These are phyloP conservation scores for Paracanthobrama guichenoti DNA, from an alignment of 2,113 vertebrate genomes.

Conservation along the genomic window DNA sequence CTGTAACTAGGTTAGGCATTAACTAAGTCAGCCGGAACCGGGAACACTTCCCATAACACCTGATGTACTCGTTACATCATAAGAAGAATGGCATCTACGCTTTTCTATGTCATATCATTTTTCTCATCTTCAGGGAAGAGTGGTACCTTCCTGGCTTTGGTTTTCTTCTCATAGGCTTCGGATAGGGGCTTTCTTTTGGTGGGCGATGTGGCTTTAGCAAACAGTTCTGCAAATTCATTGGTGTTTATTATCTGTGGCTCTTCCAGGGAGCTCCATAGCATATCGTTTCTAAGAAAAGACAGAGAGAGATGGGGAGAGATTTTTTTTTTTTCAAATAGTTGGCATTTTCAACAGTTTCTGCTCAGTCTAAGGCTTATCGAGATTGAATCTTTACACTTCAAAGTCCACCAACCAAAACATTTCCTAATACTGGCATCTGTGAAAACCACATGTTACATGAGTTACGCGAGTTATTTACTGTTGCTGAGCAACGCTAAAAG, in stretches of 20 bases:
- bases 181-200: slow-evolving; percentile 90
- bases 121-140: neutral
- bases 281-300: slow-evolving; percentile 65
- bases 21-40: no score
- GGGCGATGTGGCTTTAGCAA: slow-evolving; percentile 86
- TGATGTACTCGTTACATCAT: no score
- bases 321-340: neutral
- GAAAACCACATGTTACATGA: slow-evolving; percentile 24
- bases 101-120: slow-evolving; percentile 49
- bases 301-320: slow-evolving; percentile 36
- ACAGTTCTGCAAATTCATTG: slow-evolving; percentile 91
- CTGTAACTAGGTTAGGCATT: no score
- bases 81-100: no score
- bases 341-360: neutral
- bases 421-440: slow-evolving; percentile 20
- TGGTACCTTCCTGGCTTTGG: slow-evolving; percentile 85
- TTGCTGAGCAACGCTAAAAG: slow-evolving; percentile 41
- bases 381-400: slow-evolving; percentile 37
- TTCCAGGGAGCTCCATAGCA: slow-evolving; percentile 87
- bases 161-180: slow-evolving; percentile 87
- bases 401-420: slow-evolving; percentile 23
- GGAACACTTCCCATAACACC: no score
- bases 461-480: slow-evolving; percentile 31
- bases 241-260: slow-evolving; percentile 86
- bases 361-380: slow-evolving; percentile 1